phyloP scores from a whole-genome alignment of 1,140 invertebrate species.

The Calephelis virginiensis region DNA sequence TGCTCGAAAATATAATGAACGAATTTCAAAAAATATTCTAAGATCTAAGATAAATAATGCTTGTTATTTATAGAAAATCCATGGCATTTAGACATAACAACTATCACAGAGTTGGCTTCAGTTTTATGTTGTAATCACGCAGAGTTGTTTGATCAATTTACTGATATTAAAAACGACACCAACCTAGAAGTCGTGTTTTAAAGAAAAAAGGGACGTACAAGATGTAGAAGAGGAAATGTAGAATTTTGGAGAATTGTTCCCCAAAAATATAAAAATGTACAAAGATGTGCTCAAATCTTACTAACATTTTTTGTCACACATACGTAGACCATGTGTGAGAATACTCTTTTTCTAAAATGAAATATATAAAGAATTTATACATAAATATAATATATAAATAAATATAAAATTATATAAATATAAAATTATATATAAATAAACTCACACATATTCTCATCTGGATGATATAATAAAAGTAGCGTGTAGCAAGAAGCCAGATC shows the following conservation, averaged over 20 bases:
- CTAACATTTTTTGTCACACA: slow-evolving; percentile 31
- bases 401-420: too few relatives aligned
- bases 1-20: slow-evolving; percentile 25
- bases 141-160: slow-evolving; percentile 14
- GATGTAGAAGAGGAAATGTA: background rate
- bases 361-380: slow-evolving; percentile 29
- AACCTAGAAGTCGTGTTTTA: background rate
- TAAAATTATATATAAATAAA: slow-evolving; percentile 26
- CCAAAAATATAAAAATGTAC: slow-evolving; percentile 20
- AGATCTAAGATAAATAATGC: slow-evolving; percentile 26
- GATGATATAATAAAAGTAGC: slow-evolving; percentile 30
- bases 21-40: slow-evolving; percentile 30
- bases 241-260: slow-evolving; percentile 28
- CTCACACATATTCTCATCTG: slow-evolving; percentile 31
- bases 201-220: slow-evolving; percentile 14
- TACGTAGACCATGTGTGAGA: slow-evolving; percentile 28
- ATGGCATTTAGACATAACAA: slow-evolving; percentile 29
- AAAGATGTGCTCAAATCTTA: slow-evolving; percentile 25
- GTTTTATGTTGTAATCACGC: slow-evolving; percentile 27
- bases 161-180: slow-evolving; percentile 9
- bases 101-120: slow-evolving; percentile 26
- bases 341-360: slow-evolving; percentile 33
- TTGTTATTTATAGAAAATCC: slow-evolving; percentile 30
- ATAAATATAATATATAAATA: too few relatives aligned
- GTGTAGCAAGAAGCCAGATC: slow-evolving; percentile 28